Base-by-base conservation (phyloP, 2,888 invertebrate species). In the Oscheius sp. region DNA sequence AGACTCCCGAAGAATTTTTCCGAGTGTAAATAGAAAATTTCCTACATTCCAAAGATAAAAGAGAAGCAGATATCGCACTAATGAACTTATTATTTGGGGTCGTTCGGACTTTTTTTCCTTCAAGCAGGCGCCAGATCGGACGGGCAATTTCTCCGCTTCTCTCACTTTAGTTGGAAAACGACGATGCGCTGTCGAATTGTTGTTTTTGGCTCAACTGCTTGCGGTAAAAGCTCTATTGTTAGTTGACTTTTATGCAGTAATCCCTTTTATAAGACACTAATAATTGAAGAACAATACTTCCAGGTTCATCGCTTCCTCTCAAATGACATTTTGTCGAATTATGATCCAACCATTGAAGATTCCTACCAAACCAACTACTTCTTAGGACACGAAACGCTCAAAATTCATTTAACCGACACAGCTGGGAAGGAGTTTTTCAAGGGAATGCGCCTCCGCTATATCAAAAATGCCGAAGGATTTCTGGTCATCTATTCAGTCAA, bases 291-390 rank as follows among this genome's bases (percentile, higher is more conserved):
- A 48, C 27, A 12, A 23, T 27, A 10, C 29, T 64, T 46, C n/a
- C 33, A 64, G 64, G 37, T 64, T 10, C 46, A 48, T n/a, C 46
- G 50, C 15, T 48, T 64, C 23, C 17, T 50, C n/a, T 31, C 15
- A 2, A n/a, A 48, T 17, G 48, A 48, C 17, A 31, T 29, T 15
- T 23, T 31, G 4, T 2, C 5, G 23, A 23, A 17, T 2, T 64
- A 64, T 25, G 64, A 64, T 17, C 64, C 64, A 3, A 64, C 64
- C 4, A 29, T 64, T 4, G 64, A 64, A 34, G 64, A 64, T 33
- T 27, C 23, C 15, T 48, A 46, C 25, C 46, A 34, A 12, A 15
- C 20, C 3, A 31, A n/a, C 1, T 34, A 45, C 23, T 25, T n/a
- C n/a, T 17, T 33, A 1, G 50, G 31, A 20, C 33, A 20, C 5